Base-by-base conservation (phyloP, 2,888 invertebrate genomes). In the Morpho deidamia region DNA sequence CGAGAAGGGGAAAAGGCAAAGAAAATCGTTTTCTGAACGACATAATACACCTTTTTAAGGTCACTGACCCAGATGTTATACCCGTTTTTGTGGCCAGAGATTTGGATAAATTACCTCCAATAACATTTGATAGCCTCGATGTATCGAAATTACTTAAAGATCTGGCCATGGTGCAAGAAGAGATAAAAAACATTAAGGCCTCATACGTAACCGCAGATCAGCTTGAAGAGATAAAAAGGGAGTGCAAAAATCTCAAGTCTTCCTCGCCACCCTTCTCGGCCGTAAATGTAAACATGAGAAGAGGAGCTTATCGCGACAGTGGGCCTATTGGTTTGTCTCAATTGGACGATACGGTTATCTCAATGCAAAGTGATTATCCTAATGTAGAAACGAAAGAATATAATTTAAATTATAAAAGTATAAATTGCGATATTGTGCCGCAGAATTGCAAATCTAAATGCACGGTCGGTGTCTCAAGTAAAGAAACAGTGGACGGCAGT, bases 61-160 rank as follows among this genome's bases (percentile, higher is more conserved):
- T 9, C 8, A 42, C 57, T 11, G 56, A 65, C 32, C 60, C 63
- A 7, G 58, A 63, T 37, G 9, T 50, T 14, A 49, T 62, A 11
- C 61, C 62, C 1, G 47, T 61, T 1, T 62, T 62, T 45, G 61
- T 63, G 11, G 62, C 65, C 2, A 40, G 55, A 9, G 51, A 62
- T 1, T 32, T 65, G 7, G 56, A 61, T 8, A 65, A 58, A 39
- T 44, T 63, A 11, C 61, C 60, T 7, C 62, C 59, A 3, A 49
- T 64, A 12, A 54, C 50, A 0, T 62, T 64, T 14, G 60, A 64
- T 11, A 58, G 61, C 44, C 39, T 59, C 32, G 59, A 64, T 44
- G 54, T 42, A 4, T 48, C 60, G 7, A 58, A 56, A 9, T 43
- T 56, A 2, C 43, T 56, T 5, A 56, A 53, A 11, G 56, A 56